Conservation (phyloP, 2,797 vertebrate genomes). For the Enteromius thamalakanensis region DNA sequence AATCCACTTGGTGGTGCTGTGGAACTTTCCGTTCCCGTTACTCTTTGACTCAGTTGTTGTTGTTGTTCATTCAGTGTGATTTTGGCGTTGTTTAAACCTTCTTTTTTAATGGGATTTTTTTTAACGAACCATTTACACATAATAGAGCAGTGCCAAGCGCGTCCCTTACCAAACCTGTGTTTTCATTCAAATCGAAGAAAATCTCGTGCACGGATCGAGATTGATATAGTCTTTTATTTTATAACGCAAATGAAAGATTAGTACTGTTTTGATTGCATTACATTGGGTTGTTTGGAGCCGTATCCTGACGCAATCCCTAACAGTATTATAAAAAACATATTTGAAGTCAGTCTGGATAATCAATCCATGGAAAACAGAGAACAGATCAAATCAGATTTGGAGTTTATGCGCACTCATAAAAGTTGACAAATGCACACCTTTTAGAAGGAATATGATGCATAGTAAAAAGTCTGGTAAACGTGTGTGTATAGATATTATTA, state of each 20-base stretch:
- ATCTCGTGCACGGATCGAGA: background rate
- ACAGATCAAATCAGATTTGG: background rate
- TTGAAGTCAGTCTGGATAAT: background rate
- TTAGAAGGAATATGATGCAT: background rate
- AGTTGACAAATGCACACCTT: background rate
- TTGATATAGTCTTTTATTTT: background rate
- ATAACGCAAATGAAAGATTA: background rate
- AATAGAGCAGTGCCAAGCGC: background rate
- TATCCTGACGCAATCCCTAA: background rate
- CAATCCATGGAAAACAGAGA: background rate
- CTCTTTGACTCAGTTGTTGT: background rate
- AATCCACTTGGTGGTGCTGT: conserved; percentile 53
- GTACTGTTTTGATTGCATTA: background rate
- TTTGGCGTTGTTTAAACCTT: background rate
- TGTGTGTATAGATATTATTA: background rate
- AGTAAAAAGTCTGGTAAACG: background rate
- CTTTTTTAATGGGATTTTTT: background rate
- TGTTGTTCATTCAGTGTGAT: background rate
- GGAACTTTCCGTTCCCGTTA: conserved; percentile 6
- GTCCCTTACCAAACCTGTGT: background rate
- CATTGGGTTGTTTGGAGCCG: background rate
- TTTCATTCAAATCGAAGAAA: background rate
- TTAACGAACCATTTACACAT: background rate
- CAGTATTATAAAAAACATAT: background rate
- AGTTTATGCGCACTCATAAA: background rate